These are phyloP conservation scores for Mesorhabditis sp. DNA, from an alignment of 2,888 invertebrate species.

Conservation along the genomic window DNA sequence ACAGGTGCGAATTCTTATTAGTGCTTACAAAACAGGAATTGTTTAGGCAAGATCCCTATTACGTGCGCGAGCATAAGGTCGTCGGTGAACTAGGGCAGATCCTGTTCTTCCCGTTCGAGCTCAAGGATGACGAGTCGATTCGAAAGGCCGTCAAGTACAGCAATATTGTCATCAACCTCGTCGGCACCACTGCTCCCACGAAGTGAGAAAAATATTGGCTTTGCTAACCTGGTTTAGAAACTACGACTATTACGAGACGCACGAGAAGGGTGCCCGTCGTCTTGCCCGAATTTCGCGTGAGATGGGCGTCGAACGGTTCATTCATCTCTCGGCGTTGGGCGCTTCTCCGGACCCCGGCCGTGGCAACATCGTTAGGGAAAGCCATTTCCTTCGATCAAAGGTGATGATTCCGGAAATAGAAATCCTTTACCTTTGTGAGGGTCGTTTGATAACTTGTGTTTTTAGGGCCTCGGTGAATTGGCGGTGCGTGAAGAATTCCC, in stretches of 20 bases:
- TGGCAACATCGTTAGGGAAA: conserved; percentile 61
- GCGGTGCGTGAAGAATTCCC: conserved; percentile 87
- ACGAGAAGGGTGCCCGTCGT: conserved; percentile 77
- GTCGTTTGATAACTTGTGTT: conserved; percentile 10
- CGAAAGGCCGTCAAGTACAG: conserved; percentile 75
- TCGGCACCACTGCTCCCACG: conserved; percentile 88
- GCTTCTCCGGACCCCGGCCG: conserved; percentile 71
- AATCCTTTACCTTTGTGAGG: not conserved
- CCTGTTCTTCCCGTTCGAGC: conserved; percentile 69
- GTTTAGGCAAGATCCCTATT: conserved; percentile 70
- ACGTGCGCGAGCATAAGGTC: conserved; percentile 75
- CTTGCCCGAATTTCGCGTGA: conserved; percentile 74
- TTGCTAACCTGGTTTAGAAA: conserved; percentile 63
- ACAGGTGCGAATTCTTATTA: conserved; percentile 66
- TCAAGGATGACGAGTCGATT: conserved; percentile 81
- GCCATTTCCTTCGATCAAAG: conserved; percentile 73
- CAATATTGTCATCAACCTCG: conserved; percentile 89
- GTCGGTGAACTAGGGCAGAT: conserved; percentile 77
- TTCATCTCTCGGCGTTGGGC: conserved; percentile 86
- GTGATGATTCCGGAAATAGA: conserved; percentile 25
- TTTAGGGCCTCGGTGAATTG: conserved; percentile 69
- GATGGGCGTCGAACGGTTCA: conserved; percentile 82
- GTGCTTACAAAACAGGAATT: not conserved
- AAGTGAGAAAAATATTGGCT: conserved; percentile 60
- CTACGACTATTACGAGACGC: conserved; percentile 79